Conservation (phyloP, 2,113 vertebrate species). For the Dicaeum eximium region DNA sequence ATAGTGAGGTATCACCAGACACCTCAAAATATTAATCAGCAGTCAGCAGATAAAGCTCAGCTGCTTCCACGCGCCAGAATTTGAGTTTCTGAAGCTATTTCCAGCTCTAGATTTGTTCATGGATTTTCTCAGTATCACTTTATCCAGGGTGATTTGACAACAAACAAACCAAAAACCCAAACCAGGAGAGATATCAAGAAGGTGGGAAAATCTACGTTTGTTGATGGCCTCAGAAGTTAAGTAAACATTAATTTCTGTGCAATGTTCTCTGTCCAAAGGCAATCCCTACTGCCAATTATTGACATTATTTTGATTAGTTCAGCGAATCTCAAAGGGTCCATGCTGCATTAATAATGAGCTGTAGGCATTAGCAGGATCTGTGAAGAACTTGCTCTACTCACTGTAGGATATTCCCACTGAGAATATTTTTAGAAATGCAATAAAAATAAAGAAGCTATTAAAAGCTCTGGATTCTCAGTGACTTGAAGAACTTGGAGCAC, state of each 20-base stretch:
- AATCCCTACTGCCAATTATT: neutral
- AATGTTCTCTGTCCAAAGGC: neutral
- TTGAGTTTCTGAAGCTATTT: neutral
- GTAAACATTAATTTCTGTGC: neutral
- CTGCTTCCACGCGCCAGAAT: neutral
- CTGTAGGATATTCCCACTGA: neutral
- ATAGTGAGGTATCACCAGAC: neutral
- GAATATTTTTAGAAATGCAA: neutral
- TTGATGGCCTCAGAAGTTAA: neutral
- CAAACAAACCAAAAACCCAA: neutral
- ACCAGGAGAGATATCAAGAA: neutral
- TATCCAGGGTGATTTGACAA: neutral
- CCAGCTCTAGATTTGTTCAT: neutral
- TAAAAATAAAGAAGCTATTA: neutral
- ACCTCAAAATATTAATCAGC: neutral
- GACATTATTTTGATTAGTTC: constrained; percentile 24
- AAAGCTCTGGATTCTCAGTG: neutral
- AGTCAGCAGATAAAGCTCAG: neutral
- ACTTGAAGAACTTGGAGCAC: neutral
- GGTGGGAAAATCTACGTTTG: neutral
- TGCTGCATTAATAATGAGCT: neutral
- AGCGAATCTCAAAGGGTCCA: neutral
- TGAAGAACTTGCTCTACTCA: neutral
- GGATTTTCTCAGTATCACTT: neutral
- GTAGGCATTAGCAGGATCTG: neutral